phyloP scores from a whole-genome alignment of 2,888 invertebrate genomes.

The Hecatera dysodea region DNA sequence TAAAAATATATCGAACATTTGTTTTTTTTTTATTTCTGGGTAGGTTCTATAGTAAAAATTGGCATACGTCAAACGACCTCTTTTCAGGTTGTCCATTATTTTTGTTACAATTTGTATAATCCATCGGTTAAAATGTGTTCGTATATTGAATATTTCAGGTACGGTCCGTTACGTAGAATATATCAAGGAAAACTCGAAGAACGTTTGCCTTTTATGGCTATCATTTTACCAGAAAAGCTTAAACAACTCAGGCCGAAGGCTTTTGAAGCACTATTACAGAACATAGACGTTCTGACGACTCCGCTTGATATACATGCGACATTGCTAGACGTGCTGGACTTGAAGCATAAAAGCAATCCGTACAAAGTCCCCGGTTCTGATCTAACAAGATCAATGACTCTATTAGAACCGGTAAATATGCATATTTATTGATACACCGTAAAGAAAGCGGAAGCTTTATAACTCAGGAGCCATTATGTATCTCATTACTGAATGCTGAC shows the following conservation, averaged over 20 bases:
- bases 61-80: too few relatives aligned
- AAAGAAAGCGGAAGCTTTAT: background rate
- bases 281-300: slow-evolving; percentile 94
- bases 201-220: slow-evolving; percentile 96
- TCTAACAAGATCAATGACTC: slow-evolving; percentile 90
- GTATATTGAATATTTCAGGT: slow-evolving; percentile 87
- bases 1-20: too few relatives aligned
- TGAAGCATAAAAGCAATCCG: slow-evolving; percentile 76
- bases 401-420: slow-evolving; percentile 91
- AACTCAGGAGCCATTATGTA: background rate
- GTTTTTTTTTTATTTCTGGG: too few relatives aligned
- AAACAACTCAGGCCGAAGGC: slow-evolving; percentile 91
- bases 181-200: slow-evolving; percentile 98
- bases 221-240: slow-evolving; percentile 94
- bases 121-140: background rate
- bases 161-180: slow-evolving; percentile 94
- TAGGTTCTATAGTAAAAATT: too few relatives aligned
- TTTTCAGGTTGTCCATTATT: too few relatives aligned
- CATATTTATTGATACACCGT: background rate
- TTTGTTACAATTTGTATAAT: background rate
- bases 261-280: slow-evolving; percentile 91
- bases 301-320: slow-evolving; percentile 96
- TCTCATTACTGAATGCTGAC: too few relatives aligned
- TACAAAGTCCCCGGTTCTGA: slow-evolving; percentile 87
- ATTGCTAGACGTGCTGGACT: slow-evolving; percentile 92